Percentiles rank a stretch among this genome's conserved stretches.
Conservation (phyloP, 2,797 vertebrate genomes). For the Phoxinus dragarum region DNA sequence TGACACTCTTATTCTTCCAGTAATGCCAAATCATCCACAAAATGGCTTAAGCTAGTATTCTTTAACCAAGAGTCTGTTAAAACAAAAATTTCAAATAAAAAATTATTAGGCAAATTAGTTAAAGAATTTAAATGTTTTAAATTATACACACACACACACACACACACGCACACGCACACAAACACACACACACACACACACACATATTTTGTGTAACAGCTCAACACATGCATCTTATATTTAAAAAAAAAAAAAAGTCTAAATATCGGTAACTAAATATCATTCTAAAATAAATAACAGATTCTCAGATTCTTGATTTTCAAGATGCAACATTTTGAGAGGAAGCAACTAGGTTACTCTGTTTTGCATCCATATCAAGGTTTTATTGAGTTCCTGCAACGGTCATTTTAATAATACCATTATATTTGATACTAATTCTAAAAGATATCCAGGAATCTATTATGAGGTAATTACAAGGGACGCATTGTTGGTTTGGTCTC, state of each 20-base stretch:
- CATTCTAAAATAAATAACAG: not conserved
- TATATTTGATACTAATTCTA: not conserved
- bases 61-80: not conserved
- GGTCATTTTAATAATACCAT: not conserved
- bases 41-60: not conserved
- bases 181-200: too few relatives aligned
- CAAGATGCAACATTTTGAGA: not conserved
- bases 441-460: constrained; percentile 3
- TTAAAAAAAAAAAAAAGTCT: not conserved
- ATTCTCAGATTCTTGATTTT: not conserved
- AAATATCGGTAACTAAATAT: not conserved
- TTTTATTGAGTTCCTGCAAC: not conserved
- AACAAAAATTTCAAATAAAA: not conserved
- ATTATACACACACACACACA: too few relatives aligned
- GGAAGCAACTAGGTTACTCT: not conserved
- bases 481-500: constrained; percentile 17
- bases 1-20: constrained; percentile 1
- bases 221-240: not conserved
- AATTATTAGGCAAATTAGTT: too few relatives aligned
- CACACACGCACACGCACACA: too few relatives aligned
- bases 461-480: constrained; percentile 4
- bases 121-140: not conserved
- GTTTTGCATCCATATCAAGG: not conserved
- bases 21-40: not conserved
- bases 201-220: not conserved